A percentile compares a stretch with the other conserved stretches of the same genome.
phyloP scores from a whole-genome alignment of 2,113 vertebrate genomes.

The Notothenia coriiceps region DNA sequence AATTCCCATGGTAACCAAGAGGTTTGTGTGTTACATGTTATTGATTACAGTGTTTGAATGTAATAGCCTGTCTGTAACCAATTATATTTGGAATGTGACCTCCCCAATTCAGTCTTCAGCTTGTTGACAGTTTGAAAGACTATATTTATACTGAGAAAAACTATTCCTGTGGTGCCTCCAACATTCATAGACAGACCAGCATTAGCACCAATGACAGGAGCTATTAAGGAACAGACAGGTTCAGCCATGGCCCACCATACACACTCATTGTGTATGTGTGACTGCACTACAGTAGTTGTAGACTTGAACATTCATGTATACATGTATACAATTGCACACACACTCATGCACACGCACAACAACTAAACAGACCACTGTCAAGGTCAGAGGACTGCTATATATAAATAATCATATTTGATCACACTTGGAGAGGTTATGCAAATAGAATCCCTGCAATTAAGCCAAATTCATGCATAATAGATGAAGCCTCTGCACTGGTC shows the following conservation, averaged over 20 bases:
- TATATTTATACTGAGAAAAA: conserved; percentile 19
- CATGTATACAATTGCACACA: conserved; percentile 12
- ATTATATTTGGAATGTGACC: conserved; percentile 18
- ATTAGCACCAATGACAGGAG: conserved; percentile 26
- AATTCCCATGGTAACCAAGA: background rate
- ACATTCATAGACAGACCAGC: conserved; percentile 19
- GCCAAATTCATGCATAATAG: conserved; percentile 79
- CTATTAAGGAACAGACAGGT: conserved; percentile 34
- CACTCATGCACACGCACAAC: conserved; percentile 20
- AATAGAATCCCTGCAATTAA: conserved; percentile 75
- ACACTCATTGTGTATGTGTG: conserved; percentile 6
- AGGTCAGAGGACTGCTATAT: conserved; percentile 67
- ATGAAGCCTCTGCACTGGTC: conserved; percentile 57
- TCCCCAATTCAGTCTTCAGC: background rate
- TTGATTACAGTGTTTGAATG: conserved; percentile 17
- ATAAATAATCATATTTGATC: conserved; percentile 74
- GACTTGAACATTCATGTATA: conserved; percentile 12
- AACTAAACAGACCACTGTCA: conserved; percentile 66
- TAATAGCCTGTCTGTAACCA: conserved; percentile 14
- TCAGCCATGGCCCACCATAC: conserved; percentile 4
- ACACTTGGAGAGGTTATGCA: conserved; percentile 76
- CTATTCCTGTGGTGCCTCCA: background rate
- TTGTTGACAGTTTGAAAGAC: conserved; percentile 9
- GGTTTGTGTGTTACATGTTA: background rate
- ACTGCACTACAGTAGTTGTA: conserved; percentile 25